A percentile compares a stretch with the other conserved stretches of the same genome.
Evolutionary conservation across 2,888 invertebrate species (phyloP).

Genomic region (Heliconius sara): DNA sequence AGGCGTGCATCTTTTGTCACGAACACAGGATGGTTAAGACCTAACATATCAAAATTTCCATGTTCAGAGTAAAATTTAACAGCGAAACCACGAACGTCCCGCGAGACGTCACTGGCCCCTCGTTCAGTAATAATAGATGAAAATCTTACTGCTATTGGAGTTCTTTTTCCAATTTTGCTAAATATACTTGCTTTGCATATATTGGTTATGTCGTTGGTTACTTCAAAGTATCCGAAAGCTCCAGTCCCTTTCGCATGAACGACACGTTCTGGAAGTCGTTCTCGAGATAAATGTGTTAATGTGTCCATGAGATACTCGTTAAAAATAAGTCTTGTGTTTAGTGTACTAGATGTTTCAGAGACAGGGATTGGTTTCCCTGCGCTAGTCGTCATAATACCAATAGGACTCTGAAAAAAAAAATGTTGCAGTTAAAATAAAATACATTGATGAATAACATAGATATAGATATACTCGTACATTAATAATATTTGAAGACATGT

Average conservation of each 20-base stretch:
- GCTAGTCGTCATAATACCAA: constrained; percentile 84
- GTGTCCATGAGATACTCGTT: constrained; percentile 85
- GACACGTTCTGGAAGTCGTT: constrained; percentile 95
- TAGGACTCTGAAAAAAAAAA: constrained; percentile 53
- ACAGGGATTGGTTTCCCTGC: constrained; percentile 90
- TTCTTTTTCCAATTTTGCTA: constrained; percentile 87
- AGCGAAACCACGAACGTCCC: constrained; percentile 95
- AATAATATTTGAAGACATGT: too few species aligned
- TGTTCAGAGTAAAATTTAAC: constrained; percentile 95
- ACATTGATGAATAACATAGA: neutral
- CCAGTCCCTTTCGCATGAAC: constrained; percentile 97
- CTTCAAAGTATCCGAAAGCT: constrained; percentile 91
- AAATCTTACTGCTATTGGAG: constrained; percentile 89
- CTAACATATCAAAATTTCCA: constrained; percentile 95
- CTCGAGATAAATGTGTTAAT: constrained; percentile 90
- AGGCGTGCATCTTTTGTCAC: constrained; percentile 93
- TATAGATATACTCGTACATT: too few species aligned
- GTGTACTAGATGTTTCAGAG: constrained; percentile 73
- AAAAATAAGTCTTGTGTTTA: constrained; percentile 57
- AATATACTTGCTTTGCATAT: constrained; percentile 85
- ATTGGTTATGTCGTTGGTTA: constrained; percentile 89
- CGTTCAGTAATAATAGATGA: constrained; percentile 92
- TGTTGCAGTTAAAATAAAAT: neutral
- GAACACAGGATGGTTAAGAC: constrained; percentile 94
- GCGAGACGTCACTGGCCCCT: constrained; percentile 92